Percentiles rank a stretch among this genome's conserved stretches.
phyloP scores from a whole-genome alignment of 92 coral and sea anemone species.

The Diadumene lineata region DNA sequence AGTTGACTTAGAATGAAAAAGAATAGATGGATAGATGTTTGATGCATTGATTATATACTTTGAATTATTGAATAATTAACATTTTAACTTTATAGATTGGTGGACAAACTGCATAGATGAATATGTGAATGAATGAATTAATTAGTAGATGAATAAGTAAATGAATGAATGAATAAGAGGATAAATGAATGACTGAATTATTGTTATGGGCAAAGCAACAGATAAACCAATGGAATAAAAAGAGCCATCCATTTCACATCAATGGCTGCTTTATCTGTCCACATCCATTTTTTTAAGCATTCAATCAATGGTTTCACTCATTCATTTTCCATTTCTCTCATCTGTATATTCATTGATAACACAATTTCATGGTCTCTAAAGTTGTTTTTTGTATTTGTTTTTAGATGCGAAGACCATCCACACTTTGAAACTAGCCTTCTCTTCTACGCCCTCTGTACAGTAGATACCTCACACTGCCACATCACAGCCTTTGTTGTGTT shows the following conservation, averaged over 20 bases:
- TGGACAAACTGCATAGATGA: background rate
- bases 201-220: too few relatives aligned
- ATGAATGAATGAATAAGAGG: too few relatives aligned
- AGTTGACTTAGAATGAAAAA: background rate
- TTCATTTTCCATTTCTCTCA: background rate
- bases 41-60: background rate
- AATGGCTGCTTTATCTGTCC: background rate
- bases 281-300: background rate
- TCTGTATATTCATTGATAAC: background rate
- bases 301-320: background rate
- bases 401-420: slow-evolving; percentile 89
- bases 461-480: slow-evolving; percentile 21
- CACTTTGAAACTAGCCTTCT: slow-evolving; percentile 94
- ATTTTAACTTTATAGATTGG: background rate
- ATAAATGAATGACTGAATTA: too few relatives aligned
- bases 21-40: background rate
- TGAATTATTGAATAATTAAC: background rate
- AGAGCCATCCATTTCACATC: too few relatives aligned
- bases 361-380: background rate
- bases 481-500: too few relatives aligned
- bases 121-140: too few relatives aligned
- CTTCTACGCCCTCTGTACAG: slow-evolving; percentile 79
- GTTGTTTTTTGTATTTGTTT: slow-evolving; percentile 6
- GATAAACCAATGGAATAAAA: too few relatives aligned
- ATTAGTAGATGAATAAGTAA: too few relatives aligned